These are phyloP conservation scores for Brotula barbata DNA, from an alignment of 2,797 vertebrate species.

Conservation along the genomic window DNA sequence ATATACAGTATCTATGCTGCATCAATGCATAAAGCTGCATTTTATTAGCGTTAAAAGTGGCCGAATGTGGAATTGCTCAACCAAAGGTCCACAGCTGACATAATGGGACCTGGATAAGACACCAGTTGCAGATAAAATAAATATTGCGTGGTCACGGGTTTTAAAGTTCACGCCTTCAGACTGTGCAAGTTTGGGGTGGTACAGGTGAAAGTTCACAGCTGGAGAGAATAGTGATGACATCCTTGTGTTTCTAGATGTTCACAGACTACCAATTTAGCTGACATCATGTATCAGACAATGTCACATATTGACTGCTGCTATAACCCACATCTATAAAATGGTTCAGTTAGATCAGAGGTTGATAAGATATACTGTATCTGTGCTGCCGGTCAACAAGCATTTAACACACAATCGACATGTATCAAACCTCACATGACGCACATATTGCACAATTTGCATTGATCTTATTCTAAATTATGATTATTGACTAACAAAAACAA, in stretches of 20 bases:
- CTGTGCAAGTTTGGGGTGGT: background rate
- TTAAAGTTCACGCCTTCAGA: background rate
- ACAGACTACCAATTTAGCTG: too few relatives aligned
- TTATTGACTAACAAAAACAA: constrained; percentile 16
- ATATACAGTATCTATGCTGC: background rate
- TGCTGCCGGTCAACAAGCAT: too few relatives aligned
- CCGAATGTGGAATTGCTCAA: background rate
- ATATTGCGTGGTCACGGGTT: background rate
- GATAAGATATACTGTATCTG: too few relatives aligned
- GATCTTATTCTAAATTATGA: background rate
- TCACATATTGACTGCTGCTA: background rate
- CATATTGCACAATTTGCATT: too few relatives aligned
- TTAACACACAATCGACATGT: background rate
- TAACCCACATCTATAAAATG: background rate
- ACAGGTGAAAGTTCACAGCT: background rate
- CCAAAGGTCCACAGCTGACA: background rate
- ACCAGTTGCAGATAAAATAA: background rate
- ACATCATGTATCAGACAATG: background rate
- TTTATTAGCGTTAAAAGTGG: background rate
- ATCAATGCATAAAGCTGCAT: background rate
- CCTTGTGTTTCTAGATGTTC: background rate
- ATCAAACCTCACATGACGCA: background rate
- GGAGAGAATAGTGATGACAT: background rate
- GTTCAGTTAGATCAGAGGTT: too few relatives aligned
- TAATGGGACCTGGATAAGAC: background rate